Conservation (phyloP, 2,797 vertebrate species). For the Poeciliopsis presidionis region DNA sequence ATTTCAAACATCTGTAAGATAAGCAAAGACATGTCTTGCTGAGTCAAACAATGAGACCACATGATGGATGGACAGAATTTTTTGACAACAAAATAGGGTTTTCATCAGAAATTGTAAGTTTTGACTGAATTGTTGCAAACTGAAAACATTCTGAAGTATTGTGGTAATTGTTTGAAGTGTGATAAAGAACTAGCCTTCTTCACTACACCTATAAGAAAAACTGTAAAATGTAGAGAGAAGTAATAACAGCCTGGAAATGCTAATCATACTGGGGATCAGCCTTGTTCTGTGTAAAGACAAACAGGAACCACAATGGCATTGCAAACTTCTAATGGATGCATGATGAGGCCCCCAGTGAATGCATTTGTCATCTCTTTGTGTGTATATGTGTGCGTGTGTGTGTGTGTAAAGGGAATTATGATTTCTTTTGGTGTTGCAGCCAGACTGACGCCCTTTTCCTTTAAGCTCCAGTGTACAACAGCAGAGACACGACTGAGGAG, state of each 20-base stretch:
- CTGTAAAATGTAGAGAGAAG: not conserved
- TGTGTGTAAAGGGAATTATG: conserved; percentile 60
- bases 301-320: conserved; percentile 62
- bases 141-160: not conserved
- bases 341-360: conserved; percentile 63
- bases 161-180: not conserved
- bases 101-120: not conserved
- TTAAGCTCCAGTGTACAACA: conserved; percentile 53
- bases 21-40: not conserved
- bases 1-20: not conserved
- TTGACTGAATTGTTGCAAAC: not conserved
- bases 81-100: not conserved
- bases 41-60: not conserved
- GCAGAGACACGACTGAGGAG: conserved; percentile 61
- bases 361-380: conserved; percentile 57
- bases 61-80: not conserved
- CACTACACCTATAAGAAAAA: not conserved
- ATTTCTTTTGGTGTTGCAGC: conserved; percentile 76
- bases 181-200: not conserved
- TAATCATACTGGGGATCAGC: conserved; percentile 44
- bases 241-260: not conserved
- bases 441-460: conserved; percentile 74
- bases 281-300: conserved; percentile 58
- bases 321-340: conserved; percentile 64
- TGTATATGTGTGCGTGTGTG: conserved; percentile 11